Percentiles rank a stretch among this genome's conserved stretches.
phyloP scores from a whole-genome alignment of 2,888 invertebrate genomes.

The Mylabris sibirica region DNA sequence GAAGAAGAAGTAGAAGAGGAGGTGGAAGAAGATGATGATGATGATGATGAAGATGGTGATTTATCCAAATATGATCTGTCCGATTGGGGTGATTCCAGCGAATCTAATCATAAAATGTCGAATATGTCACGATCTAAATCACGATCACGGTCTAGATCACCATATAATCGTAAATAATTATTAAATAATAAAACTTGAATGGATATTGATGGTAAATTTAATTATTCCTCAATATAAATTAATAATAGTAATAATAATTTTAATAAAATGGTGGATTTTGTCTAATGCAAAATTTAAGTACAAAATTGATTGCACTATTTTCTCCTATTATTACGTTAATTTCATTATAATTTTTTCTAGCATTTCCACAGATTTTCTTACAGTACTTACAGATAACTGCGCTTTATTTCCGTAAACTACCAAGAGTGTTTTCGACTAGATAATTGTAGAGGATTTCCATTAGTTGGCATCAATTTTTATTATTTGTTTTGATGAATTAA shows the following conservation, averaged over 20 bases:
- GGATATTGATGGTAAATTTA: neutral
- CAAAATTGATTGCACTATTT: neutral
- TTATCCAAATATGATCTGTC: constrained; percentile 67
- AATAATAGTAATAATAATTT: no score
- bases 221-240: neutral
- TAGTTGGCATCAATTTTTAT: neutral
- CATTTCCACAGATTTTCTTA: neutral
- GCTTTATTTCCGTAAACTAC: neutral
- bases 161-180: constrained; percentile 19
- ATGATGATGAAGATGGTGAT: constrained; percentile 66
- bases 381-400: neutral
- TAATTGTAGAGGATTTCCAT: neutral
- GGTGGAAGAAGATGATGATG: constrained; percentile 64
- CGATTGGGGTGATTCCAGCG: constrained; percentile 62
- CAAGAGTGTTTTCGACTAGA: neutral
- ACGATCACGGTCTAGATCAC: constrained; percentile 43
- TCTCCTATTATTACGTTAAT: neutral
- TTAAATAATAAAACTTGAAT: neutral
- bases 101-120: constrained; percentile 39
- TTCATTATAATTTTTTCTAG: neutral
- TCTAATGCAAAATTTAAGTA: neutral
- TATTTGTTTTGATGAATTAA: neutral
- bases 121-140: constrained; percentile 44
- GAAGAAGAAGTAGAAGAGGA: constrained; percentile 62
- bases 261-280: neutral